phyloP scores from a whole-genome alignment of 2,797 vertebrate species.

The Esox lucius region DNA sequence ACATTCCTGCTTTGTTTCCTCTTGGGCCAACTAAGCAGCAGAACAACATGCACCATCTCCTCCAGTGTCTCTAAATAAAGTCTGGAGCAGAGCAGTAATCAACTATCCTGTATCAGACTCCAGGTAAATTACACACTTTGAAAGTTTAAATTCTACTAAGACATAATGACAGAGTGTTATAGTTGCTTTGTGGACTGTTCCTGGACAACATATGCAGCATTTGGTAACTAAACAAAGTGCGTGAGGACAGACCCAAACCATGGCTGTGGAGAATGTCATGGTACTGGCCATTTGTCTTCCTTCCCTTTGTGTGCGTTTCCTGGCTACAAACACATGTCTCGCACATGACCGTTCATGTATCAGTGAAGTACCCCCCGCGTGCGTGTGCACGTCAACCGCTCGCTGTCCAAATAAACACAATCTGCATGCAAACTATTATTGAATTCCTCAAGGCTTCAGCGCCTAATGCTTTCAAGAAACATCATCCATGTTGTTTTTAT shows the following conservation, averaged over 20 bases:
- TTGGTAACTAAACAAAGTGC: conserved; percentile 44
- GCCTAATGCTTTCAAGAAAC: conserved; percentile 56
- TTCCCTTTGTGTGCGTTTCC: conserved; percentile 32
- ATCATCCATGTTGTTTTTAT: conserved; percentile 45
- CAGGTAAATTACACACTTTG: neutral
- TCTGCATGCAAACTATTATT: conserved; percentile 29
- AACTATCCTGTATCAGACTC: neutral
- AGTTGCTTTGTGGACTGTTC: conserved; percentile 14
- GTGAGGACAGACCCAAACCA: conserved; percentile 34
- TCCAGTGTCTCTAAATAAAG: conserved; percentile 3
- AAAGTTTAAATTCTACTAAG: conserved; percentile 20
- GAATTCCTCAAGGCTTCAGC: conserved; percentile 44
- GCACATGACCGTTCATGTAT: conserved; percentile 44
- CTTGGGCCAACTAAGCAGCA: neutral
- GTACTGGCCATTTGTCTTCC: conserved; percentile 38
- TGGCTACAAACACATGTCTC: conserved; percentile 48
- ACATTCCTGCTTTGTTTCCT: neutral
- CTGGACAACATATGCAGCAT: conserved; percentile 13
- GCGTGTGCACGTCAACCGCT: conserved; percentile 37
- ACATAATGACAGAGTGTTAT: conserved; percentile 11
- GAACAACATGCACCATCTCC: conserved; percentile 4
- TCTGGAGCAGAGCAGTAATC: neutral
- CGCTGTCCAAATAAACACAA: conserved; percentile 52
- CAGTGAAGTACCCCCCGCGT: conserved; percentile 42
- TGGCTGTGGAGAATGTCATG: conserved; percentile 36